Base-by-base conservation (phyloP, 2,797 vertebrate species). In the Agapornis canus region DNA sequence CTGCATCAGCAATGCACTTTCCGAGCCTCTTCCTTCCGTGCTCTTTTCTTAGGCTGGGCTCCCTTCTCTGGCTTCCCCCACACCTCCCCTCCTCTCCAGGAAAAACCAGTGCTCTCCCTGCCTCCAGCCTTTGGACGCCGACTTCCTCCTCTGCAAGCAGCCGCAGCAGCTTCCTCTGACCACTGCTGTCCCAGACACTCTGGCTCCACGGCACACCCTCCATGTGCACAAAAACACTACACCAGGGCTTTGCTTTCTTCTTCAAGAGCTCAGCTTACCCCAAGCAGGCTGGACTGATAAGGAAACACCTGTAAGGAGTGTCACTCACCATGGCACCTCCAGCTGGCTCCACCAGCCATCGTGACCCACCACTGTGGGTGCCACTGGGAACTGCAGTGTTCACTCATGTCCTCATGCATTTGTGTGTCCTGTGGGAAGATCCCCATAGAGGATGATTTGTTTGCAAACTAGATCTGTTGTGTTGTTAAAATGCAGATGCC, bases 171-270 rank as follows among this genome's bases (percentile, higher is more conserved):
- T 97, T 97, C 96, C 97, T 97, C 93, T 96, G 95, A 83, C 94
- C 32, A 61, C 29, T 1, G 83, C 95, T 82, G 91, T 92, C 91
- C 97, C 97, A 97, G 97, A 97, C 97, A 92, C 91, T 95, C 94
- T 96, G 97, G 96, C 97, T 97, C 96, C 96, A 3, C 2, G 8
- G 94, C 93, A 95, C 96, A 56, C 96, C 95, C 92, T 95, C 92
- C 71, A 40, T 23, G 13, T 71, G 87, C 93, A 89, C 83, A 73
- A 60, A 95, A 96, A 57, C 96, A 92, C 86, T 39, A 12, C 45
- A 59, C 21, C 85, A 64, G 63, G 70, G 32, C 73, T 86, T 84
- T 79, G 72, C 86, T 94, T 80, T 47, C 85, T 93, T 23, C 32
- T 52, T 72, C 79, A 76, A 42, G 91, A 64, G 11, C 9, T 23